phyloP scores from a whole-genome alignment of 2,888 invertebrate genomes.

The Parnassius apollo region DNA sequence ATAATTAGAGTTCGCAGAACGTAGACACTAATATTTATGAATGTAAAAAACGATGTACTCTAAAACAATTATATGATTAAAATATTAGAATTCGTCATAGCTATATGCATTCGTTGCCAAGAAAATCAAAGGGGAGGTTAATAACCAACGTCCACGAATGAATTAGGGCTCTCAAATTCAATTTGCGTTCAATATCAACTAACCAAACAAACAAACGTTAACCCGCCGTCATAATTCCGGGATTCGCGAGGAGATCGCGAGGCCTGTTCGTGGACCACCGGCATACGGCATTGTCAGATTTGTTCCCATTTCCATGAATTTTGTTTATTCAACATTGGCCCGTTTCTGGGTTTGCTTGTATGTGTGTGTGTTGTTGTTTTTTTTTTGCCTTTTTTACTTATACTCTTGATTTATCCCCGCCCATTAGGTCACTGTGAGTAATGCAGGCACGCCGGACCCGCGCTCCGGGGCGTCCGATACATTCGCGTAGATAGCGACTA shows the following conservation, averaged over 20 bases:
- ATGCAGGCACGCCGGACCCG: conserved; percentile 59
- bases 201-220: not conserved
- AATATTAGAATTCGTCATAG: no score
- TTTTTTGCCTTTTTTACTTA: conserved; percentile 54
- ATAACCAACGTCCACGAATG: not conserved
- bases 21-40: no score
- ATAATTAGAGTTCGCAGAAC: no score
- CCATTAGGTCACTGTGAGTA: conserved; percentile 79
- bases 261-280: conserved; percentile 52
- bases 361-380: conserved; percentile 38
- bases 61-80: no score
- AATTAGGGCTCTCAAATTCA: not conserved
- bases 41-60: no score
- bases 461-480: conserved; percentile 74
- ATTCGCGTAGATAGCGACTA: conserved; percentile 71
- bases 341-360: conserved; percentile 59
- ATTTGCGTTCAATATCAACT: not conserved
- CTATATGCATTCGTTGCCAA: no score
- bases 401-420: conserved; percentile 74
- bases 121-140: no score
- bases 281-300: conserved; percentile 67
- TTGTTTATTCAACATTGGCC: conserved; percentile 73
- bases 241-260: conserved; percentile 21
- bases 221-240: conserved; percentile 38
- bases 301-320: conserved; percentile 79